phyloP scores from a whole-genome alignment of 2,113 vertebrate genomes.

The Tinamus guttatus region DNA sequence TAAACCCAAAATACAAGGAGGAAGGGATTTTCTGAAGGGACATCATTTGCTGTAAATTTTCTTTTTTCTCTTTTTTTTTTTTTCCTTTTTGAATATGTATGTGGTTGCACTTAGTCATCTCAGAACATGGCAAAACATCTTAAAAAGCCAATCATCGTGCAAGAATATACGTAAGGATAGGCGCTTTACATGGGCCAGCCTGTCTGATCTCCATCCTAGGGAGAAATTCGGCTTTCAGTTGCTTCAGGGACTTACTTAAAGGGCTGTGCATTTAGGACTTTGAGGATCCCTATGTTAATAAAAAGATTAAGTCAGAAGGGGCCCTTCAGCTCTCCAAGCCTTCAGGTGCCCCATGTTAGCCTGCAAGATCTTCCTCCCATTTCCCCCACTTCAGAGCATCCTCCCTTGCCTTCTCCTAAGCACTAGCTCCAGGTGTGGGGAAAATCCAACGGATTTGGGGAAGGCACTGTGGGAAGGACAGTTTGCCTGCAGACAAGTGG shows the following conservation, averaged over 20 bases:
- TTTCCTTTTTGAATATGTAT: background rate
- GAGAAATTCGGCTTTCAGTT: background rate
- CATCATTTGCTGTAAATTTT: background rate
- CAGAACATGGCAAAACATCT: background rate
- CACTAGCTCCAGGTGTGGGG: background rate
- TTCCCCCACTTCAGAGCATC: background rate
- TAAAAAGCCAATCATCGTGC: background rate
- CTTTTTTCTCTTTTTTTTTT: background rate
- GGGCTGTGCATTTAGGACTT: background rate
- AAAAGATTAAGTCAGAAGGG: background rate
- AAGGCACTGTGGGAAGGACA: background rate
- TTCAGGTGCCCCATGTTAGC: background rate
- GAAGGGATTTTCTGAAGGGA: background rate
- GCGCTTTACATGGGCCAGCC: fast-evolving
- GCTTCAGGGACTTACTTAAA: background rate
- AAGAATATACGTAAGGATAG: fast-evolving
- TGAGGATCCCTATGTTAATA: background rate
- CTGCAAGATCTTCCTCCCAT: fast-evolving
- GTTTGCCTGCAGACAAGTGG: background rate
- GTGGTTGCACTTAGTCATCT: background rate
- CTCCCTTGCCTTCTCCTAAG: fast-evolving
- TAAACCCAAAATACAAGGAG: background rate
- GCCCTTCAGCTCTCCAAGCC: background rate
- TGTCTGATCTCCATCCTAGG: background rate
- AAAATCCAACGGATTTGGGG: background rate